phyloP scores from a whole-genome alignment of 1,140 invertebrate genomes.

The Drosophila arawakana region DNA sequence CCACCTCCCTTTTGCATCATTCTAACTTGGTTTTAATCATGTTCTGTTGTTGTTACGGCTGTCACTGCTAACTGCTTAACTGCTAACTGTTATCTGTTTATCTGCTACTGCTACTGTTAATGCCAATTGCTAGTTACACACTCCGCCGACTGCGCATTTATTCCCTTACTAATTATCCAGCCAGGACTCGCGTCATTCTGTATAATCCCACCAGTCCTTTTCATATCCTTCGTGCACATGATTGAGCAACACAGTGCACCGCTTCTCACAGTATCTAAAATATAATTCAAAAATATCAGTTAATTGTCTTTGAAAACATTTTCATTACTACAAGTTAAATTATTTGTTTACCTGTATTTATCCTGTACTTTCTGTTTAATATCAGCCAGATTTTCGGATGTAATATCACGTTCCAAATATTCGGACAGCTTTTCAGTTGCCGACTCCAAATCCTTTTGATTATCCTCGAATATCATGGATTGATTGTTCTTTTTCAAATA shows the following conservation, averaged over 20 bases:
- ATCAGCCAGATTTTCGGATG: conserved; percentile 97
- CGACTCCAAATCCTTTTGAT: conserved; percentile 98
- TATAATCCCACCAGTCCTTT: conserved; percentile 99
- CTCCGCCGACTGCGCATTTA: conserved; percentile 37
- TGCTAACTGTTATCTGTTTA: conserved; percentile 4
- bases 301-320: background rate
- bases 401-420: conserved; percentile 99
- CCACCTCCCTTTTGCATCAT: background rate
- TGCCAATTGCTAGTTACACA: conserved; percentile 47
- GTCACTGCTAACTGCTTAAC: conserved; percentile 21
- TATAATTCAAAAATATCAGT: conserved; percentile 12
- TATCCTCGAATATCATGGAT: conserved; percentile 99
- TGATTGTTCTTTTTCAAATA: conserved; percentile 99
- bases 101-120: conserved; percentile 20
- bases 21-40: background rate
- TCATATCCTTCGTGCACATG: conserved; percentile 99
- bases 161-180: conserved; percentile 70
- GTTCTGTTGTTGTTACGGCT: conserved; percentile 8
- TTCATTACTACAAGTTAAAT: background rate
- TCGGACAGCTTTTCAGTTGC: conserved; percentile 98
- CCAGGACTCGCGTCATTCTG: conserved; percentile 88
- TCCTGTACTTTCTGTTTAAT: conserved; percentile 99
- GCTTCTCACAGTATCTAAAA: conserved; percentile 97
- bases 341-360: conserved; percentile 93
- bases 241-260: conserved; percentile 96